Conservation (phyloP, 2,113 vertebrate species). For the Neotoma lepida region DNA sequence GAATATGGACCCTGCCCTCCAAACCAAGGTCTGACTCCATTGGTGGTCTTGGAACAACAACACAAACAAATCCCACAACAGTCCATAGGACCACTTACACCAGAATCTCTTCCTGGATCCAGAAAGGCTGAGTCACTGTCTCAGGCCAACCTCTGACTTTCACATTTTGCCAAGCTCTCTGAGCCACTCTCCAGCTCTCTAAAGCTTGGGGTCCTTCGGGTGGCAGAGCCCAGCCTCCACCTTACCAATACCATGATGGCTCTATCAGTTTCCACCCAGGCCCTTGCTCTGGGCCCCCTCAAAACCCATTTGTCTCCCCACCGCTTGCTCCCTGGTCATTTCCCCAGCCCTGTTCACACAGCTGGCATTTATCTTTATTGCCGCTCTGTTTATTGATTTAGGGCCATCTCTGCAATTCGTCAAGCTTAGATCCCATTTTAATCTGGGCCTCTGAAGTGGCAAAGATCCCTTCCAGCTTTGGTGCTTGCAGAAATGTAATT, state of each 20-base stretch:
- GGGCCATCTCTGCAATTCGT: slow-evolving; percentile 70
- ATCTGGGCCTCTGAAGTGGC: slow-evolving; percentile 74
- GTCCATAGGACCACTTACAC: no score
- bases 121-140: not conserved
- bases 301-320: slow-evolving; percentile 54
- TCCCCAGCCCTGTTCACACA: slow-evolving; percentile 33
- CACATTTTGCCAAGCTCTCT: not conserved
- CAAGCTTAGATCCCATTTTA: slow-evolving; percentile 79
- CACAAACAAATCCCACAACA: not conserved
- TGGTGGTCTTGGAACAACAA: not conserved
- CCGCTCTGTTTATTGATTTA: slow-evolving; percentile 75
- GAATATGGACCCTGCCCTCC: not conserved
- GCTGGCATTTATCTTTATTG: slow-evolving; percentile 78
- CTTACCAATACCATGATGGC: not conserved
- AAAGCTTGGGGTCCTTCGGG: not conserved
- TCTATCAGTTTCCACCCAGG: slow-evolving; percentile 38
- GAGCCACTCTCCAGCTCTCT: not conserved
- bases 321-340: slow-evolving; percentile 65
- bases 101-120: not conserved
- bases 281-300: not conserved
- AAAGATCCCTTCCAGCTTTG: slow-evolving; percentile 76
- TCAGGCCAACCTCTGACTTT: not conserved
- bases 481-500: slow-evolving; percentile 72
- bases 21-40: not conserved
- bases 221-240: not conserved